A percentile compares a stretch with the other conserved stretches of the same genome.
phyloP scores from a whole-genome alignment of 2,113 vertebrate species.

The Lophura nycthemera region DNA sequence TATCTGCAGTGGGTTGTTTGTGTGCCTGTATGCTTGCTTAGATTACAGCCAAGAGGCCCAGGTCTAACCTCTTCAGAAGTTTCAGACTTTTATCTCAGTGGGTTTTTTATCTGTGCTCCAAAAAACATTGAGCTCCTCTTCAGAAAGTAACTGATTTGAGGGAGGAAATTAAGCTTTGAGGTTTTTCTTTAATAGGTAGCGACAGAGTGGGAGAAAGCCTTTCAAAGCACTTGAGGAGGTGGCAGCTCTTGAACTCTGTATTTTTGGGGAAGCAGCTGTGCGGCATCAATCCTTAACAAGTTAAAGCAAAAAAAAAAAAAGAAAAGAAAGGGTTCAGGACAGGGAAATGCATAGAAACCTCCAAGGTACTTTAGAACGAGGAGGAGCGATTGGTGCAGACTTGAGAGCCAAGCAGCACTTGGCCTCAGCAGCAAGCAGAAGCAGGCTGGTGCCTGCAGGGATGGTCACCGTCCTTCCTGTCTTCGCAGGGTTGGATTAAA shows the following conservation, averaged over 20 bases:
- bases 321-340: background rate
- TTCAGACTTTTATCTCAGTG: conserved; percentile 34
- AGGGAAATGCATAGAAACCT: background rate
- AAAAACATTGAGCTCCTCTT: conserved; percentile 6
- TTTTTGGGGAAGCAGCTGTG: conserved; percentile 15
- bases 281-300: background rate
- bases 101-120: background rate
- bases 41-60: background rate
- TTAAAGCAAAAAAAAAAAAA: background rate
- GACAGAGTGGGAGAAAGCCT: background rate
- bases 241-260: conserved; percentile 1
- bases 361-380: rapidly evolving
- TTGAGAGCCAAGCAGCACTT: background rate
- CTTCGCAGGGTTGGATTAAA: background rate
- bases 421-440: rapidly evolving
- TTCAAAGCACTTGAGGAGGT: conserved; percentile 50
- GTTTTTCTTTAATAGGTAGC: conserved; percentile 37
- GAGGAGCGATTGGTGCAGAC: background rate
- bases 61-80: conserved; percentile 49
- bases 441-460: background rate
- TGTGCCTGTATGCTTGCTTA: conserved; percentile 23
- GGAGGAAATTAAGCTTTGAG: conserved; percentile 50
- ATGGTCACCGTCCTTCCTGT: background rate
- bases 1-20: conserved; percentile 14
- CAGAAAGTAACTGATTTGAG: conserved; percentile 30